Conservation (phyloP, 2,113 vertebrate species). For the Crotalus viridis region DNA sequence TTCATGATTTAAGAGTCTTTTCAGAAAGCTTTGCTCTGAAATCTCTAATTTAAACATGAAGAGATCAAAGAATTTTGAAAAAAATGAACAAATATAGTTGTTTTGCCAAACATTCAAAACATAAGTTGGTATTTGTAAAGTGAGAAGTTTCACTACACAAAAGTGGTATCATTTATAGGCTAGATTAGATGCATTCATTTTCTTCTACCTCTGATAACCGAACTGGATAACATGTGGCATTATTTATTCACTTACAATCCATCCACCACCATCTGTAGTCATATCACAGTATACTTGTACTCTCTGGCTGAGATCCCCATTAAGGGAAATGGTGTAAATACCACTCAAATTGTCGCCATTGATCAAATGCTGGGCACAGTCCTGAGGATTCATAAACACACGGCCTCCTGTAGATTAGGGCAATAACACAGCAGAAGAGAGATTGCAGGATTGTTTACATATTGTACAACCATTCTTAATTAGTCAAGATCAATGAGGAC, state of each 20-base stretch:
- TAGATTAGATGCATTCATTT: not conserved
- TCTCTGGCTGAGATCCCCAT: slow-evolving; percentile 84
- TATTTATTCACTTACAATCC: slow-evolving; percentile 83
- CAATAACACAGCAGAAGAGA: not conserved
- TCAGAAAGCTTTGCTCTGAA: not conserved
- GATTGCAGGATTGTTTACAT: fast-evolving
- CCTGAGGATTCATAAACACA: slow-evolving; percentile 90
- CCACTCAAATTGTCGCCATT: slow-evolving; percentile 89
- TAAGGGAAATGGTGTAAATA: slow-evolving; percentile 91
- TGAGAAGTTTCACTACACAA: not conserved
- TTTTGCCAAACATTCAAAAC: not conserved
- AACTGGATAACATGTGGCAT: not conserved
- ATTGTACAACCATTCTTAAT: not conserved
- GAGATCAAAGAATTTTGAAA: not conserved
- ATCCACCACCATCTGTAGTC: slow-evolving; percentile 90
- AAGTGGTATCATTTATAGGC: not conserved
- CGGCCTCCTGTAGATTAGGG: slow-evolving; percentile 78
- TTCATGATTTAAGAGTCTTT: not conserved
- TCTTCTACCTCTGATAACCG: not conserved
- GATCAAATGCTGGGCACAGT: slow-evolving; percentile 93
- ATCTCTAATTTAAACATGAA: not conserved
- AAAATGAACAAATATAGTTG: not conserved
- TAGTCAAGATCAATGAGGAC: not conserved
- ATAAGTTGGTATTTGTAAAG: not conserved
- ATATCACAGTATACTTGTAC: slow-evolving; percentile 96